Evolutionary conservation across 2,888 invertebrate genomes (phyloP).

Genomic region (Dynastes maya): DNA sequence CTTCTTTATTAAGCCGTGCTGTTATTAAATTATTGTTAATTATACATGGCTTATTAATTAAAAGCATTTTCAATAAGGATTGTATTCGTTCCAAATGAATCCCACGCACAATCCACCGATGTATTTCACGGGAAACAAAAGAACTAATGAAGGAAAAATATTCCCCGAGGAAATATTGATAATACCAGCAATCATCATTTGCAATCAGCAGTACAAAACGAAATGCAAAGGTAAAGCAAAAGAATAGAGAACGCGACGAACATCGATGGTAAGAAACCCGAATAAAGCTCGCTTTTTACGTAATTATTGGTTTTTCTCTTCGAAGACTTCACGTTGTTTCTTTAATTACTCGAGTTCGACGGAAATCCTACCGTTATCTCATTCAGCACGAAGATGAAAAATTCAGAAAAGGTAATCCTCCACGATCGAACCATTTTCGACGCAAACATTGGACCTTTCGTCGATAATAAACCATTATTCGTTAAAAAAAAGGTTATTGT

Average conservation of each 20-base stretch:
- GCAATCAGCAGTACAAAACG: slow-evolving; percentile 13
- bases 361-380: neutral
- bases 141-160: slow-evolving; percentile 18
- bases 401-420: neutral
- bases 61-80: too few species aligned
- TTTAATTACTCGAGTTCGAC: neutral
- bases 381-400: neutral
- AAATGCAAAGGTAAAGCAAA: neutral
- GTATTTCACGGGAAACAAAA: neutral
- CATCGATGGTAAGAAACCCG: neutral
- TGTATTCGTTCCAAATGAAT: too few species aligned
- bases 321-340: neutral
- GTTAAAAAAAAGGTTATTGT: neutral
- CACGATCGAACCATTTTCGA: neutral
- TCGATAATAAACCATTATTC: neutral
- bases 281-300: neutral
- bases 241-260: neutral
- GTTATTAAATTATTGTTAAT: too few species aligned
- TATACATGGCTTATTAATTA: too few species aligned
- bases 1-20: too few species aligned
- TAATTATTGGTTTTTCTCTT: slow-evolving; percentile 5
- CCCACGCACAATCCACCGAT: too few species aligned
- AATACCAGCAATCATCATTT: slow-evolving; percentile 7
- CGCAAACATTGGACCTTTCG: neutral
- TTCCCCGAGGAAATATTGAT: slow-evolving; percentile 9